These are phyloP conservation scores for Leptinotarsa juncta DNA, from an alignment of 2,888 invertebrate species.

Conservation along the genomic window DNA sequence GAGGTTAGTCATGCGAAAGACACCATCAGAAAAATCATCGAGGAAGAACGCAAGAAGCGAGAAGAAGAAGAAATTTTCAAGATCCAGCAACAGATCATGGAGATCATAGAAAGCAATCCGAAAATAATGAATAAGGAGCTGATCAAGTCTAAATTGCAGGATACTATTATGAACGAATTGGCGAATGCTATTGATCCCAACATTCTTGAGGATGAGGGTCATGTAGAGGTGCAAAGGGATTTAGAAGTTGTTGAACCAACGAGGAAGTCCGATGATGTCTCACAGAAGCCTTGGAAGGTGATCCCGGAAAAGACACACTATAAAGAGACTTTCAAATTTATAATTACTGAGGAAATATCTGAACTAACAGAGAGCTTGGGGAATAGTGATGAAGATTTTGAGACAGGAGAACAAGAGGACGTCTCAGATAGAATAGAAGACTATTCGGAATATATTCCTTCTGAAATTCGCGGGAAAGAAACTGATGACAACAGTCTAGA, in stretches of 20 bases:
- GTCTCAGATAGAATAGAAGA: constrained; percentile 17
- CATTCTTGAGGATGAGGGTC: constrained; percentile 29
- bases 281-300: neutral
- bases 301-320: neutral
- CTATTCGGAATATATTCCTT: constrained; percentile 1
- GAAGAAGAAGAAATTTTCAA: constrained; percentile 67
- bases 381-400: constrained; percentile 45
- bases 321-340: neutral
- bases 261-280: neutral
- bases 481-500: constrained; percentile 39
- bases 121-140: constrained; percentile 67
- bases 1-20: constrained; percentile 48
- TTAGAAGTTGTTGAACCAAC: neutral
- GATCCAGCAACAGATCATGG: constrained; percentile 66
- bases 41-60: constrained; percentile 64
- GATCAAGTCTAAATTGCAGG: constrained; percentile 65
- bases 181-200: constrained; percentile 48
- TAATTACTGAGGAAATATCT: constrained; percentile 19
- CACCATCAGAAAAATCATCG: constrained; percentile 58
- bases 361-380: neutral
- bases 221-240: constrained; percentile 21
- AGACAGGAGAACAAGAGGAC: constrained; percentile 36
- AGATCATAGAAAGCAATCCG: constrained; percentile 66
- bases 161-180: constrained; percentile 58
- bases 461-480: neutral